phyloP scores from a whole-genome alignment of 2,113 vertebrate species.

The Labeo rohita region DNA sequence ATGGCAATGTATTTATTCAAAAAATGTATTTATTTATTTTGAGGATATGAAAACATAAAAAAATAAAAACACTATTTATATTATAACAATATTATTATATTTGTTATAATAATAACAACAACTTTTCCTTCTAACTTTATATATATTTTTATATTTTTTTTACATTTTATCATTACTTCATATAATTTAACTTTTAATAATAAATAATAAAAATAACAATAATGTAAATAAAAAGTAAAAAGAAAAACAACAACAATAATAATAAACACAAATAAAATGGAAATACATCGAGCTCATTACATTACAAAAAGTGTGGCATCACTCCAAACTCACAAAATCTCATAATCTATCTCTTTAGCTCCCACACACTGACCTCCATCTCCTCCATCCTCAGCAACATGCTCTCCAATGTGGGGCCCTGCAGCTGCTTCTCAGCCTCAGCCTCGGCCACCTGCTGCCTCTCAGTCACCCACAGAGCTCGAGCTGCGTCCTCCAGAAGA shows the following conservation, averaged over 20 bases:
- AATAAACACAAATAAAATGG: not conserved
- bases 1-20: too few relatives aligned
- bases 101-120: too few relatives aligned
- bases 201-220: too few relatives aligned
- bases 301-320: not conserved
- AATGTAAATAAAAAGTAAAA: too few relatives aligned
- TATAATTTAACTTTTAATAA: too few relatives aligned
- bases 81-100: too few relatives aligned
- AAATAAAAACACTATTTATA: too few relatives aligned
- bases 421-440: slow-evolving; percentile 53
- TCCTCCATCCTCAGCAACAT: slow-evolving; percentile 95
- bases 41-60: too few relatives aligned
- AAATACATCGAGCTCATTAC: not conserved
- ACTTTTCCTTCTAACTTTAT: too few relatives aligned
- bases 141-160: too few relatives aligned
- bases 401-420: slow-evolving; percentile 76
- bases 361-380: slow-evolving; percentile 85
- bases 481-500: slow-evolving; percentile 72
- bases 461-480: slow-evolving; percentile 64
- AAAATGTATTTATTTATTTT: too few relatives aligned
- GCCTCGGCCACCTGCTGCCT: slow-evolving; percentile 56
- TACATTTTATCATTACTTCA: too few relatives aligned
- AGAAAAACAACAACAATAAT: not conserved
- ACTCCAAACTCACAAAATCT: not conserved
- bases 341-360: not conserved